Evolutionary conservation across 2,113 vertebrate species (phyloP).

Genomic region (Onychostoma macrolepis): DNA sequence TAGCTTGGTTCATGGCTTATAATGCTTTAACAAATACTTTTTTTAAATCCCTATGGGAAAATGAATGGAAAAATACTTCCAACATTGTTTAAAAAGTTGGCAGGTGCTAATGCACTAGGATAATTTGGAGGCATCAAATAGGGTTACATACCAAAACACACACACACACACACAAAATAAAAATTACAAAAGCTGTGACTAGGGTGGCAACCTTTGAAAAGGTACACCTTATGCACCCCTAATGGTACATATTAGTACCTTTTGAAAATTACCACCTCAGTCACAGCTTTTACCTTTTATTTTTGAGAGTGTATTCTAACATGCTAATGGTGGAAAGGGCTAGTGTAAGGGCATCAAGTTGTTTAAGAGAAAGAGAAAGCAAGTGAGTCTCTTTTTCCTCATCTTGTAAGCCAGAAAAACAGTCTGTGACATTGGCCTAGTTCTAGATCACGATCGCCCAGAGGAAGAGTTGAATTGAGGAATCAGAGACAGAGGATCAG

Average conservation of each 20-base stretch:
- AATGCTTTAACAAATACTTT: too few relatives aligned
- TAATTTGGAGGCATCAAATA: not conserved
- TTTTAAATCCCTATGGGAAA: too few relatives aligned
- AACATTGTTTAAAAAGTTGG: too few relatives aligned
- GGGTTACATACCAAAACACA: not conserved
- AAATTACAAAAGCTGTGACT: not conserved
- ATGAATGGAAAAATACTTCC: too few relatives aligned
- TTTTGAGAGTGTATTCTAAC: not conserved
- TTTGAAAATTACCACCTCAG: not conserved
- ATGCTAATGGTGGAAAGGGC: slow-evolving; percentile 27
- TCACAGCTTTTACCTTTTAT: not conserved
- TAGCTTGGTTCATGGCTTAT: too few relatives aligned
- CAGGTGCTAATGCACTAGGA: too few relatives aligned
- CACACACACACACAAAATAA: not conserved
- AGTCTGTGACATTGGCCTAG: slow-evolving; percentile 79
- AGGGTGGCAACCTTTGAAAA: not conserved
- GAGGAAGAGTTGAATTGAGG: slow-evolving; percentile 75
- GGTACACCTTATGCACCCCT: not conserved
- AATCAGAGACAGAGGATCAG: slow-evolving; percentile 80
- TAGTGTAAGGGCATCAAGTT: slow-evolving; percentile 34
- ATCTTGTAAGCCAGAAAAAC: slow-evolving; percentile 70
- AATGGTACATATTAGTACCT: not conserved
- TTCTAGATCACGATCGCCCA: slow-evolving; percentile 71
- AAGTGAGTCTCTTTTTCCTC: slow-evolving; percentile 51
- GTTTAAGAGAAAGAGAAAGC: not conserved